These are phyloP conservation scores for Drosophila ohnishii DNA, from an alignment of 1,140 invertebrate species.

Conservation along the genomic window DNA sequence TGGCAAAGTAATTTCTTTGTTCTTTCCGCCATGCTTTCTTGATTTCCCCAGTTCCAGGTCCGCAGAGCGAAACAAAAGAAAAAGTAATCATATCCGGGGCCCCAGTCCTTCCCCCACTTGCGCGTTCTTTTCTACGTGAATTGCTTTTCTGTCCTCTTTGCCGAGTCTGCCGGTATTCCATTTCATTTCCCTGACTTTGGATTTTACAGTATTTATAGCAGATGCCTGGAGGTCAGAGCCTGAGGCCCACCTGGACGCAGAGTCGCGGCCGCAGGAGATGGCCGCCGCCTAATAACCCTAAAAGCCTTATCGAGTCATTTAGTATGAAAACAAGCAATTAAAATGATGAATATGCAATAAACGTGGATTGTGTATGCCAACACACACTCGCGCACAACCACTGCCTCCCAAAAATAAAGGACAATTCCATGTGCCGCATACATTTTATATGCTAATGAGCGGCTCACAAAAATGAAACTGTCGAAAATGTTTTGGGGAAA, in stretches of 20 bases:
- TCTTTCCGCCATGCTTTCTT: constrained; percentile 64
- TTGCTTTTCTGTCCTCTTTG: constrained; percentile 34
- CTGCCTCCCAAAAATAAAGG: constrained; percentile 28
- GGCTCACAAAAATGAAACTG: constrained; percentile 47
- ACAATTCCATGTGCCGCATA: constrained; percentile 49
- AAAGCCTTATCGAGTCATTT: constrained; percentile 82
- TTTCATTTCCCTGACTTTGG: constrained; percentile 34
- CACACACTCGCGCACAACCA: constrained; percentile 11
- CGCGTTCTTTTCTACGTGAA: constrained; percentile 56
- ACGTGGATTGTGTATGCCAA: constrained; percentile 61
- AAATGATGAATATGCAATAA: constrained; percentile 82
- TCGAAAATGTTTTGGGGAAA: constrained; percentile 30
- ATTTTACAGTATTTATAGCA: background rate
- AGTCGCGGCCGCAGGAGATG: constrained; percentile 23
- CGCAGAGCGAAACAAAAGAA: constrained; percentile 62
- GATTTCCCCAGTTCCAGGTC: constrained; percentile 56
- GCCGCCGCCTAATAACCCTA: constrained; percentile 64
- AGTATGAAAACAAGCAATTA: constrained; percentile 80
- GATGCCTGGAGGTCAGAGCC: background rate
- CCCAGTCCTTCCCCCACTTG: constrained; percentile 16
- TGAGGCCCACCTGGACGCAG: constrained; percentile 7
- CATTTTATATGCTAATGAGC: constrained; percentile 80
- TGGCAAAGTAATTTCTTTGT: constrained; percentile 81
- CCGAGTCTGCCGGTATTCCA: constrained; percentile 17
- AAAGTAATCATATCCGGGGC: constrained; percentile 72